Conservation (phyloP, 2,888 invertebrate species). For the Marronus borbonicus region DNA sequence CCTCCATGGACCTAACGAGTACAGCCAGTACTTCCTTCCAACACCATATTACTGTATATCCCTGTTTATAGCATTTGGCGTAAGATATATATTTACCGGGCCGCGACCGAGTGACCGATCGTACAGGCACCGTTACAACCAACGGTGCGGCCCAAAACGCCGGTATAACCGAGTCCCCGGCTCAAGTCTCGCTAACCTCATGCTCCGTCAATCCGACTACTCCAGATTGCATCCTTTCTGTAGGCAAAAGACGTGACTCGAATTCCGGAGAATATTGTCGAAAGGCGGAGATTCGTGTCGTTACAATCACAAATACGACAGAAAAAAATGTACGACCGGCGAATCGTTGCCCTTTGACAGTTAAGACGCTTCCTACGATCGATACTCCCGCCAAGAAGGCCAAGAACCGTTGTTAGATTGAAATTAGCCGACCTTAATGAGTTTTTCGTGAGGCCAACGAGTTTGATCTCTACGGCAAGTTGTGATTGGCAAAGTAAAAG, state of each 20-base stretch:
- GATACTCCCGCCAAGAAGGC: not conserved
- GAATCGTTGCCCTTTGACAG: conserved; percentile 17
- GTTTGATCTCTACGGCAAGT: not conserved
- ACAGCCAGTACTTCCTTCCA: no score
- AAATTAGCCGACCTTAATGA: conserved; percentile 5
- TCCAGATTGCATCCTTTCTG: conserved; percentile 32
- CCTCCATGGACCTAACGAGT: no score
- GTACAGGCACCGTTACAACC: conserved; percentile 38
- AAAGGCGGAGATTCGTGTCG: not conserved
- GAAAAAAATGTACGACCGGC: not conserved
- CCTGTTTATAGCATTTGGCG: not conserved
- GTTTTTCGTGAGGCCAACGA: conserved; percentile 6
- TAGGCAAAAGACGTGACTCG: conserved; percentile 40
- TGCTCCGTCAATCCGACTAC: conserved; percentile 24
- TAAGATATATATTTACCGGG: conserved; percentile 33
- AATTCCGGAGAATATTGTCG: conserved; percentile 26
- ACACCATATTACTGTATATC: no score
- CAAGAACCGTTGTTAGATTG: not conserved
- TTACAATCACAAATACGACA: not conserved
- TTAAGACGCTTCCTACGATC: not conserved
- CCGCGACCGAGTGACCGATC: conserved; percentile 46
- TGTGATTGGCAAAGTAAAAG: no score
- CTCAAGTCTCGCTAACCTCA: conserved; percentile 29
- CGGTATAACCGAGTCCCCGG: not conserved
- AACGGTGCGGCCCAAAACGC: conserved; percentile 23